Base-by-base conservation (phyloP, 2,797 vertebrate species). In the Scolopax rusticola region DNA sequence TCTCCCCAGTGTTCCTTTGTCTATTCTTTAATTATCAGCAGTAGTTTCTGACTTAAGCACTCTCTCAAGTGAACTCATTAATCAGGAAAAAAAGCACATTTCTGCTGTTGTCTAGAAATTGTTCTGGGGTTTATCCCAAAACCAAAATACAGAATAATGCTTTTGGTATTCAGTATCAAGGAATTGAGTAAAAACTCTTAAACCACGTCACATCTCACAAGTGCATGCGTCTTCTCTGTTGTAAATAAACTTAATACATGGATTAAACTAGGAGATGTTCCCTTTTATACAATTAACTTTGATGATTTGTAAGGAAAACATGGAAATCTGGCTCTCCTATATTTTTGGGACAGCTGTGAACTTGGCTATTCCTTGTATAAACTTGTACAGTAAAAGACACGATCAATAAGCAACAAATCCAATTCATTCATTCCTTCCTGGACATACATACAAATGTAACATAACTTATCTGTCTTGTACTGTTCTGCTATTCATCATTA, bases 281-380 rank as follows among this genome's bases (percentile, higher is more conserved):
- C 2, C 15, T 28, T 57, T 89, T 19, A 36, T 28, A 50, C 5
- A 50, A 45, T 54, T 36, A 9, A 51, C 12, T 67, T 51, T 6
- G 16, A 36, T 20, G 8, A 75, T 9, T 30, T 1, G 0, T 12
- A 27, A 18, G 7, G 41, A 15, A 59, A 79, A 6, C 18, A 25
- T 2, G 25, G 0, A 24, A 69, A 74, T 8, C 33, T 24, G 12
- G 1, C 7, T 38, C 24, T 81, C 27, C 24, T 27, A 0, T 3
- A 15, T 54, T 70, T 81, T n/a, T 41, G 67, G 9, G 24, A 63
- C 3, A 74, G 5, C 17, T 91, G 24, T 33, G 33, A 36, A 59
- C 0, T 1, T 9, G 23, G 19, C 12, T 51, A 2, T 68, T 33
- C 30, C 33, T 71, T 71, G 70, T n/a, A 45, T 9, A n/a, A 36